Base-by-base conservation (phyloP, 2,888 invertebrate species). In the Chrysomela aeneicollis region DNA sequence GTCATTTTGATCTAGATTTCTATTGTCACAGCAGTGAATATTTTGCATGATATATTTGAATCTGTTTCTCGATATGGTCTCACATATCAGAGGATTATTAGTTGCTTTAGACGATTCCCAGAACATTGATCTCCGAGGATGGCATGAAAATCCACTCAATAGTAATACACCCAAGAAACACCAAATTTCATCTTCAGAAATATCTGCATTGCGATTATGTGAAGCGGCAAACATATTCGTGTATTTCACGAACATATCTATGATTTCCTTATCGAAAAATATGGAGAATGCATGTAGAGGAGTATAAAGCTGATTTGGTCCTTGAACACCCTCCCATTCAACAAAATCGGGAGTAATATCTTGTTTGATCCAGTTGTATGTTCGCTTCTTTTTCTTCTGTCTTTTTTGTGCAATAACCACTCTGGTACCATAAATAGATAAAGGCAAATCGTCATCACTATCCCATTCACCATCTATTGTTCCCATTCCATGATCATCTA, bases 31-130 rank as follows among this genome's bases (percentile, higher is more conserved):
- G n/a, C n/a, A n/a, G n/a, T n/a, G n/a, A n/a, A n/a, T n/a, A n/a
- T n/a, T n/a, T n/a, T n/a, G n/a, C n/a, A n/a, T n/a, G n/a, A 68
- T 65, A 32, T 60, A 53, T 15, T 35, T 12, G 47, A 61, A 65
- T 19, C 64, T 50, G 50, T 60, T 60, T 53, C 53, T 32, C 19
- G 52, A 53, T 46, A 60, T 60, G 5, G 52, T 52, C 42, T 60
- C 52, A 52, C 26, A 59, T 26, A 49, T 30, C 19, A 49, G 58
- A 18, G 32, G 17, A 59, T 59, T 59, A 18, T 59, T 59, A 1
- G 58, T 59, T 22, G 47, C 58, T 59, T 59, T n/a, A 26, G 30
- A 59, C 32, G 47, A 49, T 26, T 59, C 26, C 30, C 58, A 59
- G 30, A 30, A 59, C 58, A 59, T 59, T 26, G 55, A 55, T 19